A percentile compares a stretch with the other conserved stretches of the same genome.
Evolutionary conservation across 2,113 vertebrate genomes (phyloP).

Genomic region (Hylia prasina): DNA sequence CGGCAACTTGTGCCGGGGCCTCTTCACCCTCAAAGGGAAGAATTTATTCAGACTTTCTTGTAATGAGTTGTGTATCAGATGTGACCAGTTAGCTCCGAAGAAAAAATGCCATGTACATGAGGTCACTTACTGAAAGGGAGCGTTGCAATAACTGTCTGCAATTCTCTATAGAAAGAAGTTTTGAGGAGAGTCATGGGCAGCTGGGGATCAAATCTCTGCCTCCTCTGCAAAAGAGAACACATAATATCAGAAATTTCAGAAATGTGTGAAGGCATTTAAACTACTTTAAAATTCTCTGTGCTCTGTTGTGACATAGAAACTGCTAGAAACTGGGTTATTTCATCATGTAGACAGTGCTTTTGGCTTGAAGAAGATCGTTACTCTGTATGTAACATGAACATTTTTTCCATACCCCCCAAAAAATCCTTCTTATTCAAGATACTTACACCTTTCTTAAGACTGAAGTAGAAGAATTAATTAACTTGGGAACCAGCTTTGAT

Average conservation of each 20-base stretch:
- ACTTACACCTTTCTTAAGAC: background rate
- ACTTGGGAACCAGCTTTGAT: background rate
- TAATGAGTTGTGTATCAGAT: background rate
- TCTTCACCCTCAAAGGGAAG: background rate
- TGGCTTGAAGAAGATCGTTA: background rate
- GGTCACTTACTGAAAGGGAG: background rate
- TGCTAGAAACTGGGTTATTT: background rate
- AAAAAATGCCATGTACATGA: background rate
- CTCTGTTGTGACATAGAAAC: background rate
- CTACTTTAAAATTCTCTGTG: background rate
- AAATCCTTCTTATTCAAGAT: background rate
- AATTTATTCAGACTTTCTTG: background rate
- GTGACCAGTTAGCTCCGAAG: background rate
- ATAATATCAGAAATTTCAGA: background rate
- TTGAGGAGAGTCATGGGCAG: background rate
- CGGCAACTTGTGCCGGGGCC: background rate
- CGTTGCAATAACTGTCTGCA: background rate
- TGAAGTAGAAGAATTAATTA: background rate
- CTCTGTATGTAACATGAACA: background rate
- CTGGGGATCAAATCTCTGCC: background rate
- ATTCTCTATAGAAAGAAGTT: background rate
- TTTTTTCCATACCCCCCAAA: rapidly evolving
- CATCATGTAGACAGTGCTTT: background rate
- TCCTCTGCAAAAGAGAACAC: background rate
- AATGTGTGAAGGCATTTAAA: background rate